Percentiles rank a stretch among this genome's conserved stretches.
Conservation (phyloP, 2,113 vertebrate species). For the Phainopepla nitens region DNA sequence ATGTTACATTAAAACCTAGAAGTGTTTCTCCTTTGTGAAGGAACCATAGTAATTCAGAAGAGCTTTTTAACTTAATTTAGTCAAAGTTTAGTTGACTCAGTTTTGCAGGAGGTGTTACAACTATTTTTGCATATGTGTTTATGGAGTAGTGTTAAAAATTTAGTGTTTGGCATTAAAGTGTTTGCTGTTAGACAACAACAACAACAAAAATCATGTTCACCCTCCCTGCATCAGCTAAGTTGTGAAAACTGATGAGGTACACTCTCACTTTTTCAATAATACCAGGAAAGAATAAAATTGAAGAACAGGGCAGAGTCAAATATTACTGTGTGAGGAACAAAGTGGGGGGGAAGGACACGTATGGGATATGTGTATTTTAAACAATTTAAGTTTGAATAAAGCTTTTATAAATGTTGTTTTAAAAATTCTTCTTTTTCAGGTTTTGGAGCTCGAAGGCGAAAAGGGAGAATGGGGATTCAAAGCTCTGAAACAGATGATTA, state of each 20-base stretch:
- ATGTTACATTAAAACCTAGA: not conserved
- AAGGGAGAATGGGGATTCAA: slow-evolving; percentile 99
- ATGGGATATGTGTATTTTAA: not conserved
- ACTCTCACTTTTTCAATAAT: not conserved
- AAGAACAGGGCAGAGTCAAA: not conserved
- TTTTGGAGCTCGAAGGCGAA: slow-evolving; percentile 97
- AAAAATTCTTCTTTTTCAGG: slow-evolving; percentile 74
- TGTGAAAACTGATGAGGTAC: not conserved
- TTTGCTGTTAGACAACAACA: not conserved
- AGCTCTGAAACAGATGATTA: slow-evolving; percentile 99
- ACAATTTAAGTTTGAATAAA: not conserved
- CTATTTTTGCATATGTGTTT: not conserved
- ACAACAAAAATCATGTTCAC: not conserved
- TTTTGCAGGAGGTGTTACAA: not conserved
- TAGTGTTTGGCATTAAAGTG: not conserved
- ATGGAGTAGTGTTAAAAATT: not conserved
- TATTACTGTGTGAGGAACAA: not conserved
- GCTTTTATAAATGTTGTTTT: not conserved
- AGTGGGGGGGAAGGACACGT: rapidly evolving
- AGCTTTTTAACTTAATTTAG: not conserved
- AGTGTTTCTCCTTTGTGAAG: not conserved
- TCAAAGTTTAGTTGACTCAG: not conserved
- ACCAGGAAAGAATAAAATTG: not conserved
- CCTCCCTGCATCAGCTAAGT: not conserved
- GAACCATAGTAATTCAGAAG: not conserved